phyloP scores from a whole-genome alignment of 1,140 invertebrate genomes.

The Calliphora vicina region DNA sequence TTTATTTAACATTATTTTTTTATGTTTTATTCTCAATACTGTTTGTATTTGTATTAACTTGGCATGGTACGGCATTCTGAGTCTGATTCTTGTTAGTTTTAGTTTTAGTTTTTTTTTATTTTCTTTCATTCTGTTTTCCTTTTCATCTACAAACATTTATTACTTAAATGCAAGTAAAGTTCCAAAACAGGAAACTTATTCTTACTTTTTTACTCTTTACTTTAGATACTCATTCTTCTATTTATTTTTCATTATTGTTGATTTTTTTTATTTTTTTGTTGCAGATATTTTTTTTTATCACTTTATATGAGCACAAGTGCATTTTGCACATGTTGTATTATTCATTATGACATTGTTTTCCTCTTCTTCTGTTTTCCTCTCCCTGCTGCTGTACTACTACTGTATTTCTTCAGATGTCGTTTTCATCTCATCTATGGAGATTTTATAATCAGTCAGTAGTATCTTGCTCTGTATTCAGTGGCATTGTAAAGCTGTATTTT shows the following conservation, averaged over 20 bases:
- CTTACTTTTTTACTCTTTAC: slow-evolving; percentile 4
- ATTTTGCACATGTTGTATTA: slow-evolving; percentile 2
- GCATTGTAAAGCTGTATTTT: slow-evolving; percentile 25
- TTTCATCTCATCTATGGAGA: not conserved
- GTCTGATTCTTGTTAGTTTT: not conserved
- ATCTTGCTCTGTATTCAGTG: not conserved
- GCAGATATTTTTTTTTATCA: not conserved
- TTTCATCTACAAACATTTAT: not conserved
- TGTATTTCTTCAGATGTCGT: not conserved
- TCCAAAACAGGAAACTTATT: slow-evolving; percentile 32
- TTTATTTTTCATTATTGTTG: not conserved
- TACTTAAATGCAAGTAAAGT: slow-evolving; percentile 9
- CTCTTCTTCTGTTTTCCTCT: not conserved
- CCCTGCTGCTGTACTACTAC: not conserved
- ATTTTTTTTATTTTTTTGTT: not conserved
- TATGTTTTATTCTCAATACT: not conserved
- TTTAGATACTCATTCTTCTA: not conserved
- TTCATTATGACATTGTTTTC: slow-evolving; percentile 8
- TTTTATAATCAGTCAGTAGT: not conserved
- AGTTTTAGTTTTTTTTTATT: not conserved
- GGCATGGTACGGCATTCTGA: not conserved
- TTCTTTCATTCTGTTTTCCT: not conserved
- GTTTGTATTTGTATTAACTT: slow-evolving; percentile 15
- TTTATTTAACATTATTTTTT: not conserved
- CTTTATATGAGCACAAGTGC: not conserved